Percentiles rank a stretch among this genome's conserved stretches.
Conservation (phyloP, 2,888 invertebrate species). For the Spialia ferax region DNA sequence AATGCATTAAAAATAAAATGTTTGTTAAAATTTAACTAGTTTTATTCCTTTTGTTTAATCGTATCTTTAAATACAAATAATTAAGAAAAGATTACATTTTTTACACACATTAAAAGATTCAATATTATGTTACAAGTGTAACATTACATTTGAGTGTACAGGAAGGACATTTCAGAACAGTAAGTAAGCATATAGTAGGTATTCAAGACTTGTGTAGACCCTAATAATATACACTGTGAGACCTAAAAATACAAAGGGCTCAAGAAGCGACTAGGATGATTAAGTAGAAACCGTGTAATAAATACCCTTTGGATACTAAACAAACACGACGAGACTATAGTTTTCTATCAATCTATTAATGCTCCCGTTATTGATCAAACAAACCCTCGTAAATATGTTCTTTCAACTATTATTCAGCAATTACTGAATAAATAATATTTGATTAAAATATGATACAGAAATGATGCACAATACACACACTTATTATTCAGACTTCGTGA, state of each 20-base stretch:
- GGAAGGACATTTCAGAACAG: neutral
- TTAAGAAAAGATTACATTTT: too few relatives aligned
- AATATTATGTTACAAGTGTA: neutral
- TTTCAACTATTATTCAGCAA: too few relatives aligned
- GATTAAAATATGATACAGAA: too few relatives aligned
- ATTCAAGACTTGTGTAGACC: neutral
- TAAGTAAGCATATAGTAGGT: too few relatives aligned
- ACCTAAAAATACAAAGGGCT: neutral
- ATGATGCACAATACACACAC: too few relatives aligned
- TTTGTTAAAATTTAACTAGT: conserved; percentile 77
- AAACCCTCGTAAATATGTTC: neutral
- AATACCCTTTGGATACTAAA: neutral
- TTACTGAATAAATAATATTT: too few relatives aligned
- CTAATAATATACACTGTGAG: neutral
- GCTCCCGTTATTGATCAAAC: neutral
- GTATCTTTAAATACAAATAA: neutral
- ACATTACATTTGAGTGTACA: neutral
- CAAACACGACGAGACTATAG: conserved; percentile 1
- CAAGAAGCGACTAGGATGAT: neutral
- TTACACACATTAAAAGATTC: too few relatives aligned
- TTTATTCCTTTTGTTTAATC: conserved; percentile 47
- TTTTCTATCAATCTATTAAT: neutral
- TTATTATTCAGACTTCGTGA: too few relatives aligned
- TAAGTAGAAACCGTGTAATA: neutral
- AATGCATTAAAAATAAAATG: conserved; percentile 85